Evolutionary conservation across 35 echinoderm and acorn worm genomes (phyloP).

Genomic region (Heliocidaris tuberculata): DNA sequence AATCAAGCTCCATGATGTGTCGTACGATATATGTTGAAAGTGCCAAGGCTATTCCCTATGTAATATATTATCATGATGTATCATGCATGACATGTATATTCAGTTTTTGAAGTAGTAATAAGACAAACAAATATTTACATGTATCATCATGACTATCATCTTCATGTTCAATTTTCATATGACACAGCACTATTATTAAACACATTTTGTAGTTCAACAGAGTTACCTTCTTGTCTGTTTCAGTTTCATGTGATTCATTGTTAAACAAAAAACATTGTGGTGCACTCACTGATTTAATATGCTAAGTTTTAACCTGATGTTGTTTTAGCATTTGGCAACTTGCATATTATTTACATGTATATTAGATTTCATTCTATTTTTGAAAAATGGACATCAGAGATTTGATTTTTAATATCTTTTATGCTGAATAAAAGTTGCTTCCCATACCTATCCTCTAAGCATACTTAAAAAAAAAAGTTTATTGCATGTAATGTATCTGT

Average conservation of each 20-base stretch:
- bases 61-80: too few species aligned
- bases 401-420: background rate
- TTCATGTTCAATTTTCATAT: background rate
- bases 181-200: background rate
- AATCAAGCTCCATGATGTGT: too few species aligned
- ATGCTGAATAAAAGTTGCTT: background rate
- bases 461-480: background rate
- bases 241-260: background rate
- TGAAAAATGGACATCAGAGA: too few species aligned
- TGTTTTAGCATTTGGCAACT: background rate
- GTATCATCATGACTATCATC: too few species aligned
- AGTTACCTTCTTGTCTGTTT: background rate
- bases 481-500: background rate
- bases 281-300: background rate
- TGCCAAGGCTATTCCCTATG: too few species aligned
- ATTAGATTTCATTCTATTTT: too few species aligned
- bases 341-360: background rate
- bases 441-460: background rate
- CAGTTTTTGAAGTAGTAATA: too few species aligned
- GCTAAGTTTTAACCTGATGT: background rate
- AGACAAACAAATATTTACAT: too few species aligned
- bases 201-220: background rate
- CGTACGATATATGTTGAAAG: too few species aligned
- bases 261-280: background rate
- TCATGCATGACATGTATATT: too few species aligned